A percentile compares a stretch with the other conserved stretches of the same genome.
Conservation (phyloP, 2,113 vertebrate species). For the Oreochromis spilurus region DNA sequence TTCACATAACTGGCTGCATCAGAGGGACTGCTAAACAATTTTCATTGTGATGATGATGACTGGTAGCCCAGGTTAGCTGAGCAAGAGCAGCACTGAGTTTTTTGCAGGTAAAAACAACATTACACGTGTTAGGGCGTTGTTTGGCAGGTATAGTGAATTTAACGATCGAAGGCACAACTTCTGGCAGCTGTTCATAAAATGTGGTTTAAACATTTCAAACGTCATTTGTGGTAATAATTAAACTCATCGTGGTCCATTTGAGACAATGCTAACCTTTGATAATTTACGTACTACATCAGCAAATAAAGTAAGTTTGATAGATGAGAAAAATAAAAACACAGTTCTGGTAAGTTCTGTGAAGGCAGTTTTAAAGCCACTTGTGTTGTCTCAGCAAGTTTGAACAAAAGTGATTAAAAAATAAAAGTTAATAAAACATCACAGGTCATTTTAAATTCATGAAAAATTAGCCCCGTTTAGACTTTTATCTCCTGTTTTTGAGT, state of each 20-base stretch:
- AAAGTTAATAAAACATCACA: background rate
- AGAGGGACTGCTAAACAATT: background rate
- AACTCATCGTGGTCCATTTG: background rate
- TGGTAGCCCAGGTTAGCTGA: too few species aligned
- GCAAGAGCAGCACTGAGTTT: background rate
- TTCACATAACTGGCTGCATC: background rate
- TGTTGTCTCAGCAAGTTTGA: background rate
- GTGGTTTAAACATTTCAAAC: background rate
- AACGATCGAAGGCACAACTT: background rate
- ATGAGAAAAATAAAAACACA: background rate
- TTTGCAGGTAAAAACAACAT: background rate
- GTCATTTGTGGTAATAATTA: background rate
- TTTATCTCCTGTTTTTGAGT: background rate
- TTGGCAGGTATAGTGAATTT: background rate
- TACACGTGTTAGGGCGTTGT: background rate
- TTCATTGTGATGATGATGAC: background rate
- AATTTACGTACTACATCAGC: background rate
- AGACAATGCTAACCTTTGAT: background rate
- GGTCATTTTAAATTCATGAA: background rate
- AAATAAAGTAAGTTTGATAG: background rate
- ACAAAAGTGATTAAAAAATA: background rate
- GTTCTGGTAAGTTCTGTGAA: too few species aligned
- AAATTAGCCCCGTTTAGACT: background rate
- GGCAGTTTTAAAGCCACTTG: too few species aligned
- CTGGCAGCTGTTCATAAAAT: background rate